Evolutionary conservation across 2,888 invertebrate species (phyloP), one percentile per base, ranked within the genome.

Genomic region (Sturmia bella): DNA sequence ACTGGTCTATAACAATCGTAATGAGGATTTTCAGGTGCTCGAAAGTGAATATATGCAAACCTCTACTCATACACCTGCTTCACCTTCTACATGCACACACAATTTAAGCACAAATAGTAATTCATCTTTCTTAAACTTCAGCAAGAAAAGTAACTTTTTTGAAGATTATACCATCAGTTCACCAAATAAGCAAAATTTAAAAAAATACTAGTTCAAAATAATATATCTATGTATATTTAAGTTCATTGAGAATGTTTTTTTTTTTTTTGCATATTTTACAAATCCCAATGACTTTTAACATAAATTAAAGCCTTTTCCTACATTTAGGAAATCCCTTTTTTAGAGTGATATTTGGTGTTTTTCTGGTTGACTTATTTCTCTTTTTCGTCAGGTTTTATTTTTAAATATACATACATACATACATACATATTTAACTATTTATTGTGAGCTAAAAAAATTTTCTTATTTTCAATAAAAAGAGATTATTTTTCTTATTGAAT

Each of bases 21-120:
- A 89, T 72, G 87, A 89, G 57, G 85, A 89, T 63, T 87, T 90
- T 52, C 86, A 88, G 86, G 88, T 89, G 85, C 86, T 89, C 87
- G 89, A 89, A 64, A 87, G 88, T 75, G 83, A 87, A 85, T 88
- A 86, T 84, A 85, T 85, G 19, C 83, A 86, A 85, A 83, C 85
- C 63, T 68, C 50, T 15, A 41, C n/a, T 19, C 37, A 66, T 13
- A 66, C 39, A 63, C 59, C 59, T 21, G 64, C 68, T 43, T 48
- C 66, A 61, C 11, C 32, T 24, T 48, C 68, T 9, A 15, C 56
- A 19, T 15, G 48, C 11, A 69, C 70, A n/a, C 45, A 27, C 19
- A 80, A 48, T 56, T 66, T 37, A 13, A 74, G 50, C 19, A 74
- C 64, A 21, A 75, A 39, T 45, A 83, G 68, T 19, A 74, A 63